Percentiles rank a stretch among this genome's conserved stretches.
These are phyloP conservation scores for Colinus virginianus DNA, from an alignment of 2,113 vertebrate genomes.

Conservation along the genomic window DNA sequence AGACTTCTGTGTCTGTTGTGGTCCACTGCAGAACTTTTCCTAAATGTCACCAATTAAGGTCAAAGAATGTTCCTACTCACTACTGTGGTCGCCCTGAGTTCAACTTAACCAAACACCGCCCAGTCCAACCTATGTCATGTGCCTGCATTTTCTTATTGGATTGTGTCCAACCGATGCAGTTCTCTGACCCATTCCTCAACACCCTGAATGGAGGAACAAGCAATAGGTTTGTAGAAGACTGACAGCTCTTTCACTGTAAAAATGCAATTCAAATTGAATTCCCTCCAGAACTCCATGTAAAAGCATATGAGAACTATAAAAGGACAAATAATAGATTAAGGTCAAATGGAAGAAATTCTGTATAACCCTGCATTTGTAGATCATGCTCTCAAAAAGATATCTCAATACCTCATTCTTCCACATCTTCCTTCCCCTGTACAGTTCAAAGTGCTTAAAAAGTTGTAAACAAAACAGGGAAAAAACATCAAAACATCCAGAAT, in stretches of 20 bases:
- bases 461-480: rapidly evolving
- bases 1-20: neutral
- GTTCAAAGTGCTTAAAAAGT: neutral
- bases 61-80: neutral
- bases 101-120: neutral
- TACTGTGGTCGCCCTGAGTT: neutral
- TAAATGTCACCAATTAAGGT: neutral
- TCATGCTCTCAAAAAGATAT: neutral
- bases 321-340: neutral
- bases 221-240: neutral
- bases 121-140: neutral
- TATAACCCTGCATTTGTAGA: neutral
- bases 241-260: neutral
- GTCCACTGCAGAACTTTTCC: neutral
- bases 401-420: neutral
- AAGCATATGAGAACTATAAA: neutral
- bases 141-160: neutral
- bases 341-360: neutral
- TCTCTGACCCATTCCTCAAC: neutral
- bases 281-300: neutral
- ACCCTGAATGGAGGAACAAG: neutral
- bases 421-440: neutral
- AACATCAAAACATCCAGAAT: neutral
- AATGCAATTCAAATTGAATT: neutral
- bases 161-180: neutral